These are phyloP conservation scores for Crotalus tigris DNA, from an alignment of 2,113 vertebrate genomes.

Conservation along the genomic window DNA sequence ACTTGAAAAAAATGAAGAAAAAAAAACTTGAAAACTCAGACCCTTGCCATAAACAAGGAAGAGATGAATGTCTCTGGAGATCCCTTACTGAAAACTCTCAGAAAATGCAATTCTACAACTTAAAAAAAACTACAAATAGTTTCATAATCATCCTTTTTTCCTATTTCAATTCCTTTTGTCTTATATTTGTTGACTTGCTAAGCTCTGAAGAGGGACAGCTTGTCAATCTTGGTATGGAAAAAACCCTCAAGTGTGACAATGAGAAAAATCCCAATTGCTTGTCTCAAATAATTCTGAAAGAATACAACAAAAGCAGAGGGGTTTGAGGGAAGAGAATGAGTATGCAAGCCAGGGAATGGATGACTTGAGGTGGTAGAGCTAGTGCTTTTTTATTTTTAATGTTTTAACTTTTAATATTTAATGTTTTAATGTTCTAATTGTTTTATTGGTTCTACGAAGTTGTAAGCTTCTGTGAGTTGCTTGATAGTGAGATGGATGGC, in stretches of 20 bases:
- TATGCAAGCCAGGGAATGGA: not conserved
- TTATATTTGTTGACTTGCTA: constrained; percentile 2
- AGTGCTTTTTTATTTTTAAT: not conserved
- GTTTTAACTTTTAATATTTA: not conserved
- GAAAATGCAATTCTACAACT: not conserved
- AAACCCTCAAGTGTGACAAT: not conserved
- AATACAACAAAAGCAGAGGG: not conserved
- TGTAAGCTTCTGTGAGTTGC: not conserved
- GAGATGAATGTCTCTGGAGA: not conserved
- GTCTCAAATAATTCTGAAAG: not conserved
- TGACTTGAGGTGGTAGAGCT: not conserved
- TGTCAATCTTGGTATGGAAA: constrained; percentile 6
- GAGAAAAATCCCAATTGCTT: not conserved
- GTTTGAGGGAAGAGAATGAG: not conserved
- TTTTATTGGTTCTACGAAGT: not conserved
- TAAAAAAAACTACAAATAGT: not conserved
- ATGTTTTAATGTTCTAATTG: not conserved
- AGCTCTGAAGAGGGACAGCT: not conserved
- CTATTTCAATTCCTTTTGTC: not conserved
- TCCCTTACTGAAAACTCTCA: not conserved
- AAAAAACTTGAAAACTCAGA: not conserved
- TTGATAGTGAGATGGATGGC: not conserved
- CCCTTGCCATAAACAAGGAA: not conserved
- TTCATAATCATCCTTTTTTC: not conserved
- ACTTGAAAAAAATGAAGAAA: not conserved